These are phyloP conservation scores for Malacoraja senta DNA, from an alignment of 2,797 vertebrate species.

Conservation along the genomic window DNA sequence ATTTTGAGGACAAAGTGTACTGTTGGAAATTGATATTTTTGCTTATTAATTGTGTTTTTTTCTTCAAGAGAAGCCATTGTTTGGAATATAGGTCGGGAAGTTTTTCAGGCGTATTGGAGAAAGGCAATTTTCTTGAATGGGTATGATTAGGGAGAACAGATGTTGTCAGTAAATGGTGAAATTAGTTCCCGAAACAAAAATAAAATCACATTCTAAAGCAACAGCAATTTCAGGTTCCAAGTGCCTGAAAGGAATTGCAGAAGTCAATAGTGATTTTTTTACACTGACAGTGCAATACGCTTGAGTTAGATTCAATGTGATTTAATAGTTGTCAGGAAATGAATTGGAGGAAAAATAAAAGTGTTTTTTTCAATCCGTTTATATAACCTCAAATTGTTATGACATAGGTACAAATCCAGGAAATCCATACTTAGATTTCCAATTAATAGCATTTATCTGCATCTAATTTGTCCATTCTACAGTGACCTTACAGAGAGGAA, in stretches of 20 bases:
- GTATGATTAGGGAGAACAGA: constrained; percentile 1
- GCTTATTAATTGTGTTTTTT: background rate
- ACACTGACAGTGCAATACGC: background rate
- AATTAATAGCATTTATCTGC: background rate
- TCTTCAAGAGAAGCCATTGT: background rate
- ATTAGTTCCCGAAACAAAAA: background rate
- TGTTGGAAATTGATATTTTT: background rate
- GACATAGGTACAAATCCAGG: background rate
- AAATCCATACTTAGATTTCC: background rate
- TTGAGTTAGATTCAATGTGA: background rate
- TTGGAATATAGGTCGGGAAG: background rate
- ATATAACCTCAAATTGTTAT: background rate
- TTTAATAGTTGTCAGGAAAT: background rate
- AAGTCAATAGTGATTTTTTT: constrained; percentile 6
- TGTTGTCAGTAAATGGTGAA: background rate
- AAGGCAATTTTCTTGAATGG: background rate
- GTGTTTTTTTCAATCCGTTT: background rate
- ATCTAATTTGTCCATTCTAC: background rate
- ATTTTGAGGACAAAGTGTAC: background rate
- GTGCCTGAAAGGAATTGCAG: constrained; percentile 11
- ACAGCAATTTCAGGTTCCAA: background rate
- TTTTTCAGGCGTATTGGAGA: background rate
- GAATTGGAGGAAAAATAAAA: background rate
- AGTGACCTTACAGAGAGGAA: background rate
- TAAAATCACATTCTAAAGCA: background rate